phyloP scores from a whole-genome alignment of 2,113 vertebrate genomes.

The Buteo buteo region DNA sequence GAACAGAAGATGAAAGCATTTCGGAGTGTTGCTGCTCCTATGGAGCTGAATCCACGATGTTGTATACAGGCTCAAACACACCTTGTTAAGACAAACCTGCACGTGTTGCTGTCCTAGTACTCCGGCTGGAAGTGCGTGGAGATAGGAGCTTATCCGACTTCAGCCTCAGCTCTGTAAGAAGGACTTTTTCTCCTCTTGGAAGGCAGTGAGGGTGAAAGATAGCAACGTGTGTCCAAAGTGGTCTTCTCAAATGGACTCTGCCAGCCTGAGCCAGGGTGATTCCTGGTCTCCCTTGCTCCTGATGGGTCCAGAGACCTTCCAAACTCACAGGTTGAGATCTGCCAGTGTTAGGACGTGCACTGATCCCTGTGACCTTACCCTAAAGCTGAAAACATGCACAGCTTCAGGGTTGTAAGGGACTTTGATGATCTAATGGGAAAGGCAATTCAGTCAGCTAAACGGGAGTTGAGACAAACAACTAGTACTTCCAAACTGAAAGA shows the following conservation, averaged over 20 bases:
- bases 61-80: background rate
- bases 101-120: background rate
- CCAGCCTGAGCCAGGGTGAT: background rate
- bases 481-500: background rate
- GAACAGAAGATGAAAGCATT: conserved; percentile 36
- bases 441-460: background rate
- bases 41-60: background rate
- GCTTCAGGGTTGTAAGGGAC: background rate
- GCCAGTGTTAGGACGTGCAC: fast-evolving
- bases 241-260: background rate
- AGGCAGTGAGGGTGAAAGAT: background rate
- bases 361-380: background rate
- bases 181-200: background rate
- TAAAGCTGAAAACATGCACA: background rate
- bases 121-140: background rate
- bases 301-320: background rate
- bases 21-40: background rate
- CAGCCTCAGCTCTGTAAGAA: background rate
- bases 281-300: background rate
- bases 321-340: background rate
- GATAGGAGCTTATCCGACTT: background rate
- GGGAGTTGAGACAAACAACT: background rate
- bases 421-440: background rate
- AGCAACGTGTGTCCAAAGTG: background rate
- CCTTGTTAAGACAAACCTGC: conserved; percentile 14